Base-by-base conservation (phyloP, 2,888 invertebrate genomes). In the Gisinianus flammeolus region DNA sequence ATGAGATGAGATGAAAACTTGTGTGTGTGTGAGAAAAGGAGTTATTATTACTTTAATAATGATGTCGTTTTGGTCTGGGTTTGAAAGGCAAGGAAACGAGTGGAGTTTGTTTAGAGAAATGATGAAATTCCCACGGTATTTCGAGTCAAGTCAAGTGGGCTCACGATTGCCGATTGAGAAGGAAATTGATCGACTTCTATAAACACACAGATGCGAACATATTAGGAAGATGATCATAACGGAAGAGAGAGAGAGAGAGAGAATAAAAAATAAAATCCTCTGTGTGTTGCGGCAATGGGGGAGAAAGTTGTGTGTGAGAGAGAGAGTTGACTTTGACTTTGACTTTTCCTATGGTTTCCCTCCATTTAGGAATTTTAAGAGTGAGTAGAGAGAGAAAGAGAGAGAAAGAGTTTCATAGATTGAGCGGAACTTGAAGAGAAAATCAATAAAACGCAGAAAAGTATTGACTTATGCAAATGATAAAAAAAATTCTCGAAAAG, bases 391-490 rank as follows among this genome's bases (percentile, higher is more conserved):
- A 8, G 64, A 5, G 62, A 62, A 8, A 62, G 62, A 62, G 22
- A 62, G 22, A 62, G 22, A n/a, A 10, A 62, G 6, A 62, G 62
- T 1, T 44, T 44, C 19, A 62, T 22, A 64, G 19, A 30, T 64
- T 64, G 4, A 26, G 2, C 26, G 24, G 30, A 8, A 24, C 2
- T 10, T 64, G 30, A 64, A 2, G 28, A 64, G 26, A 64, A 73
- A 73, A 79, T 76, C 75, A 79, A 76, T 76, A 76, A n/a, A 79
- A 67, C 70, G 75, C 75, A 75, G 75, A 71, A 75, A 79, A 71
- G 79, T 79, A 79, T 79, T 71, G 79, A 79, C 75, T 76, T 71
- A 79, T 79, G 79, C 71, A 79, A 76, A 79, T 76, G 75, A 79
- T 8, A 62, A 69, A 69, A 44, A 68, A 68, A n/a, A 33, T 68